phyloP scores from a whole-genome alignment of 2,113 vertebrate species.

The Phylloscopus trochiloides region DNA sequence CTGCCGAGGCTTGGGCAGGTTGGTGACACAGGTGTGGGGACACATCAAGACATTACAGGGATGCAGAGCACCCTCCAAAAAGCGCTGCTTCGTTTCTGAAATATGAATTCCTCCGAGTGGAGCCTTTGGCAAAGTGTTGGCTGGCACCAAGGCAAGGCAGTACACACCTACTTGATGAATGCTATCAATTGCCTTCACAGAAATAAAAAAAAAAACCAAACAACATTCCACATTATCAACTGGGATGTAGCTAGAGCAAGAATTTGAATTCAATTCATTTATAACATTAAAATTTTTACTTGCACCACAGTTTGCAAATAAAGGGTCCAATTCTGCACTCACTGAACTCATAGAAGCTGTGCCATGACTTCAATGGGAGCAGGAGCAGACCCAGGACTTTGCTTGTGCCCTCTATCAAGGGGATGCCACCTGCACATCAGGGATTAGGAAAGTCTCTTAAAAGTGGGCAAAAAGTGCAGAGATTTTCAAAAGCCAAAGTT shows the following conservation, averaged over 20 bases:
- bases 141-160: constrained; percentile 94
- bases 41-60: constrained; percentile 96
- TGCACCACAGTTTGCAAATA: constrained; percentile 56
- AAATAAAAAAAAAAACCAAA: background rate
- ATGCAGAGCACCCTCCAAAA: constrained; percentile 90
- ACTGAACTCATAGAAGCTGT: constrained; percentile 65
- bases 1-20: constrained; percentile 93
- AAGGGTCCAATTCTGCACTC: constrained; percentile 68
- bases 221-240: background rate
- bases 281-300: constrained; percentile 40
- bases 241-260: background rate
- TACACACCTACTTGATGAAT: constrained; percentile 97
- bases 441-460: constrained; percentile 57
- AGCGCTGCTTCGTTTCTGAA: constrained; percentile 94
- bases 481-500: constrained; percentile 44
- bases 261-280: constrained; percentile 24
- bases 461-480: constrained; percentile 50
- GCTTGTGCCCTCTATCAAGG: constrained; percentile 50
- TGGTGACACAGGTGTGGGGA: constrained; percentile 94
- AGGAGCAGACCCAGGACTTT: constrained; percentile 62
- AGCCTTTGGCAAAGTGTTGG: constrained; percentile 94
- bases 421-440: constrained; percentile 59
- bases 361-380: constrained; percentile 65
- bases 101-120: constrained; percentile 93
- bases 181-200: constrained; percentile 89